Evolutionary conservation across 2,797 vertebrate species (phyloP), one percentile per base, ranked within the genome.

Genomic region (Sebastes ruberrimus): DNA sequence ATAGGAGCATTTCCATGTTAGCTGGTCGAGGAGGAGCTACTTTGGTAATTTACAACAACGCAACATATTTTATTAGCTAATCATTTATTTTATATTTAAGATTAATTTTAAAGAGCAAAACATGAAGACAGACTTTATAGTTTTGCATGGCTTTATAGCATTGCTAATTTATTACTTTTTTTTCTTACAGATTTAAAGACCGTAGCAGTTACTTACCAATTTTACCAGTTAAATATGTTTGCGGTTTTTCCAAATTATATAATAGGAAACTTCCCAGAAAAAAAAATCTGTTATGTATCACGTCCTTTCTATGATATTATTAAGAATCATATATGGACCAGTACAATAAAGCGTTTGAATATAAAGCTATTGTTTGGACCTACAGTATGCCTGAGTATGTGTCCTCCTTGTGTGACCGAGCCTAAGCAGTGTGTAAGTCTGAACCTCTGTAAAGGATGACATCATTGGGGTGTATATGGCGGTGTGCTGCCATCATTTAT

Each of bases 381-480:
- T 30, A 7, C 5, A 42, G 7, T 10, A 6, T 27, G 11, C 9
- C 18, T 52, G 42, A 22, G 16, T 25, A 16, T 77, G 49, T 71
- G 65, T 42, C 25, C 70, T 77, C 35, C n/a, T 25, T 70, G 49
- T 82, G 69, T 68, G 78, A 83, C 67, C 22, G 27, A 32, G 73
- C 71, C 88, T 84, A 72, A 78, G 38, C 78, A 76, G 79, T 76
- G 75, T 85, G 63, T n/a, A 63, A 81, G 77, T 61, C 56, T 78
- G 76, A 88, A 87, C 65, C 70, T 84, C 65, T 66, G 65, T 67
- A 53, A 56, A 56, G 68, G 77, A 91, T 95, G 90, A 95, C 93
- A 93, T 94, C 92, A 94, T n/a, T 1, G 61, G 81, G 88, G 76
- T 84, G 81, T 88, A 82, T 10, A 28, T 84, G 82, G 84, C 86